A percentile compares a stretch with the other conserved stretches of the same genome.
Conservation (phyloP, 2,113 vertebrate genomes). For the Aplodontia rufa region DNA sequence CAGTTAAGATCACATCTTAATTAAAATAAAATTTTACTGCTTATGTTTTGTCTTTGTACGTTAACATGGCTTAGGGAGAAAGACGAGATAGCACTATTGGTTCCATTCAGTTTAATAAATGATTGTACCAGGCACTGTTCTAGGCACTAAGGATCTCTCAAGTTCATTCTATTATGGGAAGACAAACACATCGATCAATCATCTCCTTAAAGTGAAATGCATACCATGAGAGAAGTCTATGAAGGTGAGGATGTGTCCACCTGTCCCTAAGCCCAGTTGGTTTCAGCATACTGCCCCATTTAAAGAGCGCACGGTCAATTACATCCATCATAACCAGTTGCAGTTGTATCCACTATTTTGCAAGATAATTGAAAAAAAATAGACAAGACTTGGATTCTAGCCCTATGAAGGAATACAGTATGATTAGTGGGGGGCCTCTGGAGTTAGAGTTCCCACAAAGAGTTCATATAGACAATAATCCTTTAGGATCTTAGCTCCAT, state of each 20-base stretch:
- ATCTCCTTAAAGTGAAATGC: background rate
- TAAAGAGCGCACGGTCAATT: background rate
- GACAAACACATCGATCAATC: background rate
- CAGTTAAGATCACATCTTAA: background rate
- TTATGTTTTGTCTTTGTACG: background rate
- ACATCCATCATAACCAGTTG: background rate
- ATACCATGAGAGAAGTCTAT: background rate
- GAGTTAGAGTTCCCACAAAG: background rate
- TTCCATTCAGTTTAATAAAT: background rate
- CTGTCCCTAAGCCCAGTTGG: too few relatives aligned
- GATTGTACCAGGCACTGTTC: background rate
- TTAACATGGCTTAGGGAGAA: background rate
- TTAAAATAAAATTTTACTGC: background rate
- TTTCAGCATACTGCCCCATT: background rate
- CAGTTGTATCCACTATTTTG: background rate
- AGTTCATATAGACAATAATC: background rate
- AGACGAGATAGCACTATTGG: background rate
- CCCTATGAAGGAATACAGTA: rapidly evolving
- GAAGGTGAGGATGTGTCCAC: background rate
- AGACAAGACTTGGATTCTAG: background rate
- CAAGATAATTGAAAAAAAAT: background rate
- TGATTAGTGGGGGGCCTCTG: background rate
- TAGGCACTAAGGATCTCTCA: background rate
- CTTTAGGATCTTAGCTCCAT: background rate
- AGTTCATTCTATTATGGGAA: background rate